Conservation (phyloP, 2,113 vertebrate species). For the Menidia beryllina region DNA sequence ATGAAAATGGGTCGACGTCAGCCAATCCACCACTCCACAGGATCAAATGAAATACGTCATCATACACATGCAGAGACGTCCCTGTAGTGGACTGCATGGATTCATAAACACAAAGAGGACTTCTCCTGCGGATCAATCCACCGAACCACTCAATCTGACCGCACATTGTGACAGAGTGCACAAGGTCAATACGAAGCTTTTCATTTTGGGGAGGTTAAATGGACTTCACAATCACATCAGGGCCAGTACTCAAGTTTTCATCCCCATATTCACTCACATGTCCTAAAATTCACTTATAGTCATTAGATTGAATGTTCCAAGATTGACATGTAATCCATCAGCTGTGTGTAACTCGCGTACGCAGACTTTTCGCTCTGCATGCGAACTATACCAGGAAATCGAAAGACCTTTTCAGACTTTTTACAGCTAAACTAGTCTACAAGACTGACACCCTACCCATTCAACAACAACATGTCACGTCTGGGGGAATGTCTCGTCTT, state of each 20-base stretch:
- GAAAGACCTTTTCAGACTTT: background rate
- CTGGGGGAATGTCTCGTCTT: too few relatives aligned
- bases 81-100: constrained; percentile 5
- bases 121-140: constrained; percentile 36
- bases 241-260: background rate
- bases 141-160: constrained; percentile 19
- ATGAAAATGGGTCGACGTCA: background rate
- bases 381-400: background rate
- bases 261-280: background rate
- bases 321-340: too few relatives aligned
- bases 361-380: background rate
- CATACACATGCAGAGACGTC: background rate
- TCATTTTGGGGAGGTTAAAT: constrained; percentile 18
- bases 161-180: constrained; percentile 45
- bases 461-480: too few relatives aligned
- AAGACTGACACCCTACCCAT: background rate
- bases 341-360: too few relatives aligned
- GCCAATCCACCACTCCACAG: background rate
- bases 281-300: constrained; percentile 1
- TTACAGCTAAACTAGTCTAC: background rate
- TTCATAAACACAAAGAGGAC: constrained; percentile 36
- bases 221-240: constrained; percentile 7
- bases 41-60: background rate
- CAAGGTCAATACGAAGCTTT: constrained; percentile 43
- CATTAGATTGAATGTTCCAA: constrained; percentile 14